Conservation (phyloP, 2,888 invertebrate species). For the Anodontia alba region DNA sequence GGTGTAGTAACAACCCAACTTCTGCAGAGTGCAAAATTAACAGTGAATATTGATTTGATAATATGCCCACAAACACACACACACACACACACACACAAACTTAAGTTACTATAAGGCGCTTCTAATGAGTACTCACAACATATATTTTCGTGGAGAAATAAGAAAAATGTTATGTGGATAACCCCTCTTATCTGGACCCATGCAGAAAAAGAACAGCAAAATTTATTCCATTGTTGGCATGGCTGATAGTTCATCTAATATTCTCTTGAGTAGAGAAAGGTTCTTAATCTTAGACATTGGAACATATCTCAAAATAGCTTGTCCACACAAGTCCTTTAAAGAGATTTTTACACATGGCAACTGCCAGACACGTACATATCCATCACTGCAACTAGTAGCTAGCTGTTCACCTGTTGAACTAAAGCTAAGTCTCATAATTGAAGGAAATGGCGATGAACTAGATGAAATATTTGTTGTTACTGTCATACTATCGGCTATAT, state of each 20-base stretch:
- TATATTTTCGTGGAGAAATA: no score
- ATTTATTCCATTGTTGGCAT: conserved; percentile 28
- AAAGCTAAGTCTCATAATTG: conserved; percentile 69
- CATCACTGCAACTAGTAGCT: conserved; percentile 72
- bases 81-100: no score
- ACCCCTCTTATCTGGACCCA: no score
- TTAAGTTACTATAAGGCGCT: no score
- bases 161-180: no score
- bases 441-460: conserved; percentile 42
- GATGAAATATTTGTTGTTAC: neutral
- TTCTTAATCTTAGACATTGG: conserved; percentile 57
- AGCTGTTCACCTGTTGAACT: conserved; percentile 71
- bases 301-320: conserved; percentile 61
- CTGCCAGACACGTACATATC: conserved; percentile 72
- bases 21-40: no score
- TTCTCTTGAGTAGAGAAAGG: conserved; percentile 67
- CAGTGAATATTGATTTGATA: no score
- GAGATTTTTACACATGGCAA: conserved; percentile 53
- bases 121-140: no score
- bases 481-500: conserved; percentile 55
- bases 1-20: no score
- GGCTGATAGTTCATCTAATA: conserved; percentile 45
- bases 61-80: no score
- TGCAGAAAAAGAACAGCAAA: no score
- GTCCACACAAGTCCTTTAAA: conserved; percentile 72